These are phyloP conservation scores for Pecten maximus DNA, from an alignment of 2,888 invertebrate genomes.

Conservation along the genomic window DNA sequence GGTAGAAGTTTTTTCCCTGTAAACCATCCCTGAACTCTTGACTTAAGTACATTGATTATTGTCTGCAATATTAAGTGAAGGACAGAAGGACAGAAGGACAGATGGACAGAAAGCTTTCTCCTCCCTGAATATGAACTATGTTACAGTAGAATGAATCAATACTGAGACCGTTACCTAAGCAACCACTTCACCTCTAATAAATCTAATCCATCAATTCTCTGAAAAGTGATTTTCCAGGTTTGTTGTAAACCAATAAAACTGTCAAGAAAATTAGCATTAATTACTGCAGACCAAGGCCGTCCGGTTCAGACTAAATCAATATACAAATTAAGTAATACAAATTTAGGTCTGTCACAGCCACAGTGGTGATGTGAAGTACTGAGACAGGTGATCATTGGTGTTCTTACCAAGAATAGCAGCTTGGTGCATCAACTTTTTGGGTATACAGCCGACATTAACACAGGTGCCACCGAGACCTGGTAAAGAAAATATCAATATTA, in stretches of 20 bases:
- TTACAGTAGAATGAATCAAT: neutral
- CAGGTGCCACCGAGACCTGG: conserved; percentile 95
- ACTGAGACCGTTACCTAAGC: neutral
- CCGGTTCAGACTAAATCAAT: no score
- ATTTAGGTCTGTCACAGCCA: no score
- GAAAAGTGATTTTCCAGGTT: neutral
- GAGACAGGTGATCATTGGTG: neutral
- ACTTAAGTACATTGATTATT: no score
- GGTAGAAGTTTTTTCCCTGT: no score
- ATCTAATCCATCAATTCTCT: neutral
- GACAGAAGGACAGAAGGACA: no score
- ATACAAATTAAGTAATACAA: no score
- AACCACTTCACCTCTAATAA: conserved; percentile 3
- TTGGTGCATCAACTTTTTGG: conserved; percentile 98
- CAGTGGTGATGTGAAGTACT: no score
- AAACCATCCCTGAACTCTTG: no score
- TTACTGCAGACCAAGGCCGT: no score
- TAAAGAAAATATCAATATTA: neutral
- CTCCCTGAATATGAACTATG: no score
- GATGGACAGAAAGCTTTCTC: no score
- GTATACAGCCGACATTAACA: conserved; percentile 98
- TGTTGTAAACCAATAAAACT: neutral
- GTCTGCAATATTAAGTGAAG: no score
- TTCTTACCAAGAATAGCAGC: conserved; percentile 93
- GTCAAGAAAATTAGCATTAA: neutral